Evolutionary conservation across 2,797 vertebrate genomes (phyloP).

Genomic region (Aphelocoma californica): DNA sequence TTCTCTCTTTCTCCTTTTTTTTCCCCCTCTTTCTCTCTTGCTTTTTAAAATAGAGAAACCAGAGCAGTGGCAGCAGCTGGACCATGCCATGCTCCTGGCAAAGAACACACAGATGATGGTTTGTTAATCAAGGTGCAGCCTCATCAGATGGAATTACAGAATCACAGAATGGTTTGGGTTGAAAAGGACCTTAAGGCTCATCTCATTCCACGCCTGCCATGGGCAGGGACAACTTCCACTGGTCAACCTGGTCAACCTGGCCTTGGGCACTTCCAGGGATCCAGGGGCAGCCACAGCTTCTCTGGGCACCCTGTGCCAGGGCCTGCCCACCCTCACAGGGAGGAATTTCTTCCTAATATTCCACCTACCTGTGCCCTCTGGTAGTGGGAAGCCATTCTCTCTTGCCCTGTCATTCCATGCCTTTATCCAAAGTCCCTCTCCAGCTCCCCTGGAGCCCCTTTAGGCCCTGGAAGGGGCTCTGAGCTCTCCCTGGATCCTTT

Average conservation of each 20-base stretch:
- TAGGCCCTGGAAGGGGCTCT: fast-evolving
- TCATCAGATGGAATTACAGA: not conserved
- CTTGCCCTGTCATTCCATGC: not conserved
- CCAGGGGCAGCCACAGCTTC: not conserved
- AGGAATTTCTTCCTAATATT: fast-evolving
- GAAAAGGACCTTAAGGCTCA: not conserved
- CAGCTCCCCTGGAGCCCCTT: not conserved
- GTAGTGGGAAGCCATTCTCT: not conserved
- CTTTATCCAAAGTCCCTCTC: not conserved
- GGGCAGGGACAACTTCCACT: not conserved
- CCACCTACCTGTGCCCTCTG: fast-evolving
- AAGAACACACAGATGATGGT: not conserved
- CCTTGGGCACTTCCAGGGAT: not conserved
- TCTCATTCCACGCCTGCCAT: fast-evolving
- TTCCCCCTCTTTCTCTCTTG: not conserved
- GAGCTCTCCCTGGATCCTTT: fast-evolving
- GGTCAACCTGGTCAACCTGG: not conserved
- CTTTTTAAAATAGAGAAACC: not conserved
- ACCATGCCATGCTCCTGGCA: not conserved
- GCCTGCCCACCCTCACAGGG: fast-evolving
- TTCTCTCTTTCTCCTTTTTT: not conserved
- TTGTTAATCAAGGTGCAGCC: not conserved
- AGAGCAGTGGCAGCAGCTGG: not conserved
- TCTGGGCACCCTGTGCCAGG: not conserved
- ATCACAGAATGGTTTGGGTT: not conserved